Conservation (phyloP, 2,113 vertebrate genomes). For the Mormyrus iriodes region DNA sequence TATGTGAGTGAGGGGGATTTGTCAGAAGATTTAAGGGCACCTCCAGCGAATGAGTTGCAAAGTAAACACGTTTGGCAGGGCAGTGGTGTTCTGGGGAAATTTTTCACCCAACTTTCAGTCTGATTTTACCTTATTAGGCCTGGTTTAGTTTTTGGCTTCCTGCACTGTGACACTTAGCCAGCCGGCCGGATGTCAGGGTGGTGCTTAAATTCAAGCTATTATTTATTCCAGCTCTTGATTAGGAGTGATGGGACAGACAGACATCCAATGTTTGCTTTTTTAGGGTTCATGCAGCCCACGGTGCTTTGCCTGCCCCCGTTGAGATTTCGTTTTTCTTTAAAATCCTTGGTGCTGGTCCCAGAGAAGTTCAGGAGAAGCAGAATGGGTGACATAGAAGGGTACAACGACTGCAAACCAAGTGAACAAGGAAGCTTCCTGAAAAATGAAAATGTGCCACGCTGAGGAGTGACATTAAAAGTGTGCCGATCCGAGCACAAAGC, state of each 20-base stretch:
- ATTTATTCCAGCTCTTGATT: constrained; percentile 9
- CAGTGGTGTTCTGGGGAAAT: constrained; percentile 34
- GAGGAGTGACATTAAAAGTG: background rate
- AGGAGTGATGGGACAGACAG: background rate
- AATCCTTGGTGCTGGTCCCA: background rate
- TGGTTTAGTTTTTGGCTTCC: constrained; percentile 43
- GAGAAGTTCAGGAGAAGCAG: background rate
- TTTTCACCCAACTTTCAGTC: constrained; percentile 41
- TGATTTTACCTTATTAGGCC: constrained; percentile 64
- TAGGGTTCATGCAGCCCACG: background rate
- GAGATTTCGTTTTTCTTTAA: background rate
- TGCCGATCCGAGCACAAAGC: background rate
- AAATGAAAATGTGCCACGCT: background rate
- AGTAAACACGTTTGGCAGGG: constrained; percentile 32
- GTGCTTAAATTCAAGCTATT: constrained; percentile 29
- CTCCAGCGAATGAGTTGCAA: constrained; percentile 43
- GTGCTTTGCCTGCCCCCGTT: background rate
- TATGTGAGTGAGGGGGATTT: constrained; percentile 10
- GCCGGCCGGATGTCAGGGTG: constrained; percentile 22
- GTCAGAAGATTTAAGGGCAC: constrained; percentile 33
- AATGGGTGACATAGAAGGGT: background rate
- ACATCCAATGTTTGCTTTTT: background rate
- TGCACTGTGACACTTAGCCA: background rate
- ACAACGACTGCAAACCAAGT: background rate
- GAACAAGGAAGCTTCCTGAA: background rate